Evolutionary conservation across 2,888 invertebrate species (phyloP).

Genomic region (Phorcus lineatus): DNA sequence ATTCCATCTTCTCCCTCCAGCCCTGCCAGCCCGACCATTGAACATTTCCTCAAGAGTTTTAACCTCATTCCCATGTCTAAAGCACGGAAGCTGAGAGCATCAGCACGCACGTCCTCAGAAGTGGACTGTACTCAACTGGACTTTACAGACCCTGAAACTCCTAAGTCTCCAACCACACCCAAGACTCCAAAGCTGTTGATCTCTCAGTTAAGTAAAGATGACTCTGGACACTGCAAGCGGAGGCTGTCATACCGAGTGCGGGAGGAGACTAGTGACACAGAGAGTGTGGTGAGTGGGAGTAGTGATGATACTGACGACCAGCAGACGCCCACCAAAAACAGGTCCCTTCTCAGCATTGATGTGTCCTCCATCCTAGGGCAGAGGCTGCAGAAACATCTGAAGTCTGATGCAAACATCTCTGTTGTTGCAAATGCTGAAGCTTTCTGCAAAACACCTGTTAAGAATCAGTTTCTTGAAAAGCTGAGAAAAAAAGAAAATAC

Average conservation of each 20-base stretch:
- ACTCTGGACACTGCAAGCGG: constrained; percentile 28
- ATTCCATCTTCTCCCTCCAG: not conserved
- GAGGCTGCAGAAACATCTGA: constrained; percentile 63
- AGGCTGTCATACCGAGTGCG: constrained; percentile 33
- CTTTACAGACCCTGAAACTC: constrained; percentile 47
- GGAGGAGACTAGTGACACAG: constrained; percentile 42
- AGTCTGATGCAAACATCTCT: constrained; percentile 50
- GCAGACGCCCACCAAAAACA: constrained; percentile 33
- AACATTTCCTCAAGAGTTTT: constrained; percentile 43
- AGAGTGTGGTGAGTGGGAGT: constrained; percentile 45
- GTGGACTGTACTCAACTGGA: constrained; percentile 60
- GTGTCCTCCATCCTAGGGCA: constrained; percentile 65
- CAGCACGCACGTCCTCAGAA: constrained; percentile 55
- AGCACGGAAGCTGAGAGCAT: constrained; percentile 53
- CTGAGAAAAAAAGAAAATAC: constrained; percentile 55
- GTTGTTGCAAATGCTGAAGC: constrained; percentile 57
- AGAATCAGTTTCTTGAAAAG: constrained; percentile 58
- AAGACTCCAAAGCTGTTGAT: constrained; percentile 68
- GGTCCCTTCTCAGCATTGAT: constrained; percentile 62
- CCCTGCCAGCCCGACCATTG: not conserved
- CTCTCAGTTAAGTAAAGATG: constrained; percentile 67
- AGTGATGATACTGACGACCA: constrained; percentile 42
- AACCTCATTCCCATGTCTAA: constrained; percentile 57
- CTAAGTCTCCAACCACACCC: constrained; percentile 61
- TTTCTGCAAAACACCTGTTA: constrained; percentile 65